A percentile compares a stretch with the other conserved stretches of the same genome.
Conservation (phyloP, 1,140 invertebrate genomes). For the Bombus huntii region DNA sequence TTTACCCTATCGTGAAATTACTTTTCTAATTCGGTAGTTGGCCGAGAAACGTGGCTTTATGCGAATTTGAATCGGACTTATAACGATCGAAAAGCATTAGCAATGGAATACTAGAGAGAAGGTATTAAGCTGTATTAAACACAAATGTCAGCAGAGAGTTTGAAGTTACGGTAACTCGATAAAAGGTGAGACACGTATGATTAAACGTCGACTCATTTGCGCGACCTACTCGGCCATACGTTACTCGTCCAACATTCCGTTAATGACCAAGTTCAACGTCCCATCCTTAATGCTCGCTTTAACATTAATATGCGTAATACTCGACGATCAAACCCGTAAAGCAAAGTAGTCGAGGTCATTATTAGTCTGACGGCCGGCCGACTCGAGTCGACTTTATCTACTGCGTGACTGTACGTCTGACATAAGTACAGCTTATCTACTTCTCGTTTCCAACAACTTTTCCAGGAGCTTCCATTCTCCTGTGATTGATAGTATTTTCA, state of each 20-base stretch:
- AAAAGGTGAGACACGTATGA: background rate
- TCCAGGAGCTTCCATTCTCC: background rate
- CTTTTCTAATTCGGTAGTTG: background rate
- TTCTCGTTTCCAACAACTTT: background rate
- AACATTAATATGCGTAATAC: constrained; percentile 31
- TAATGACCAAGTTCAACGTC: constrained; percentile 25
- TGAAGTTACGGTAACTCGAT: background rate
- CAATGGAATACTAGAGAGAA: background rate
- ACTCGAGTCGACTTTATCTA: constrained; percentile 37
- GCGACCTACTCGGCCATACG: background rate
- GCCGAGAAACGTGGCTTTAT: background rate
- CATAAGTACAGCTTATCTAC: constrained; percentile 33
- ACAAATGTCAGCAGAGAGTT: background rate
- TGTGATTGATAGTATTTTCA: constrained; percentile 31
- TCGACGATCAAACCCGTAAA: background rate
- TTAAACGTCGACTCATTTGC: constrained; percentile 6
- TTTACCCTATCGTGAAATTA: background rate
- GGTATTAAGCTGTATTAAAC: no score
- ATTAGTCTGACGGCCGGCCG: constrained; percentile 41
- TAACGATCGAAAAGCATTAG: background rate
- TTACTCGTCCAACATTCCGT: constrained; percentile 14
- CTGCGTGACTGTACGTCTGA: constrained; percentile 15
- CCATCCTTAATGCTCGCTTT: constrained; percentile 23
- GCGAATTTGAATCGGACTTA: background rate
- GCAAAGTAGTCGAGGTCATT: constrained; percentile 27